Evolutionary conservation across 37 sponge, comb jelly and placozoan species (phyloP).

Genomic region (Spongilla lacustris): DNA sequence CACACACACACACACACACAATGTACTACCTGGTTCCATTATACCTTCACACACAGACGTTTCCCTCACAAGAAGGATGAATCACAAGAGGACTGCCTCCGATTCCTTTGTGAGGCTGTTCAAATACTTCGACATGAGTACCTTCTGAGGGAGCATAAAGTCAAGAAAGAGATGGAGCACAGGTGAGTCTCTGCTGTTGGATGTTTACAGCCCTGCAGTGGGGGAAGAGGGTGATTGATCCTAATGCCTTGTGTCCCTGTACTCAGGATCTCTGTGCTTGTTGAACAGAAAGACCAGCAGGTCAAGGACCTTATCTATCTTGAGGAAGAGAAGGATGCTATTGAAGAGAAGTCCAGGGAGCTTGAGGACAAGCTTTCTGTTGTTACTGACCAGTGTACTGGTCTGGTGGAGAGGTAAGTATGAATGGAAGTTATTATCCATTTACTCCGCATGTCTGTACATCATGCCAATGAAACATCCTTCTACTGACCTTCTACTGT

Average conservation of each 20-base stretch:
- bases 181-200: constrained; percentile 10
- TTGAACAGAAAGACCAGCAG: constrained; percentile 20
- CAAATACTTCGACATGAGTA: neutral
- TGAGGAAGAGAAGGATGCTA: constrained; percentile 1
- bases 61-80: neutral
- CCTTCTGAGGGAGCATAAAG: constrained; percentile 28
- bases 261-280: constrained; percentile 5
- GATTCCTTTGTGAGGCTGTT: neutral
- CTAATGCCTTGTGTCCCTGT: too few species aligned
- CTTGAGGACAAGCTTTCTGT: constrained; percentile 6
- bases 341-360: neutral
- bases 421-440: too few species aligned
- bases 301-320: constrained; percentile 8
- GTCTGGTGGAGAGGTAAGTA: too few species aligned
- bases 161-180: neutral
- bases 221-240: too few species aligned
- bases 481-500: too few species aligned
- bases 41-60: too few species aligned
- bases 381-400: too few species aligned
- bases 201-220: too few species aligned
- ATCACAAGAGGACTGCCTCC: constrained; percentile 32
- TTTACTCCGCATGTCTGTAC: too few species aligned
- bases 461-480: too few species aligned
- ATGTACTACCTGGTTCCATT: too few species aligned
- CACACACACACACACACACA: too few species aligned